A percentile compares a stretch with the other conserved stretches of the same genome.
Evolutionary conservation across 1,140 invertebrate species (phyloP).

Genomic region (Drosophila trapezifrons): DNA sequence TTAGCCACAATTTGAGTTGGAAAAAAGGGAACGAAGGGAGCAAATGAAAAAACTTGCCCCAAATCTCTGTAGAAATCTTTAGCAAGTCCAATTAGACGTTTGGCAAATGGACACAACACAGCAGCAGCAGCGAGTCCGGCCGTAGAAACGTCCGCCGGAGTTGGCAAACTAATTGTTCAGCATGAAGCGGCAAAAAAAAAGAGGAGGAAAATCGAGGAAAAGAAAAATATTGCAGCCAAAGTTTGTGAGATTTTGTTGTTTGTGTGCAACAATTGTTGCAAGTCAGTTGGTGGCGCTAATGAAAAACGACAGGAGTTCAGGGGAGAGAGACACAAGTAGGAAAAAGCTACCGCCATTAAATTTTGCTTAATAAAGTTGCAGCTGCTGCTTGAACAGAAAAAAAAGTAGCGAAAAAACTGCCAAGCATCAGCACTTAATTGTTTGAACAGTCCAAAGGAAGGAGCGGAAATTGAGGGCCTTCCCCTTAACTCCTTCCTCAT

Average conservation of each 20-base stretch:
- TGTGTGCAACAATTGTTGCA: conserved; percentile 78
- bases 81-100: conserved; percentile 80
- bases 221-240: conserved; percentile 72
- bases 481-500: conserved; percentile 4
- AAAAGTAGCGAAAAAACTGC: conserved; percentile 61
- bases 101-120: conserved; percentile 72
- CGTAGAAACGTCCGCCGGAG: conserved; percentile 19
- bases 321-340: background rate
- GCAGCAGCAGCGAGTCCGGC: conserved; percentile 28
- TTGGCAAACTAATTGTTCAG: conserved; percentile 76
- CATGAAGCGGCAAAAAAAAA: conserved; percentile 74
- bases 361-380: conserved; percentile 83
- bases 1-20: conserved; percentile 17
- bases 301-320: conserved; percentile 67
- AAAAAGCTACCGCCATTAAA: conserved; percentile 64
- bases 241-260: conserved; percentile 45
- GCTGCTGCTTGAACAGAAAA: conserved; percentile 42
- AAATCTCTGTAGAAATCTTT: conserved; percentile 83
- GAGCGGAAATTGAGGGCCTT: conserved; percentile 16
- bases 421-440: conserved; percentile 82
- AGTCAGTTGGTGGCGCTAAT: conserved; percentile 78
- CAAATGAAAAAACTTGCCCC: conserved; percentile 53
- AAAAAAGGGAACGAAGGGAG: conserved; percentile 11
- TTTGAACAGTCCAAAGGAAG: conserved; percentile 39
- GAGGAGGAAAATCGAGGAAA: conserved; percentile 1